Evolutionary conservation across 2,113 vertebrate genomes (phyloP).

Genomic region (Rhinoderma darwinii): DNA sequence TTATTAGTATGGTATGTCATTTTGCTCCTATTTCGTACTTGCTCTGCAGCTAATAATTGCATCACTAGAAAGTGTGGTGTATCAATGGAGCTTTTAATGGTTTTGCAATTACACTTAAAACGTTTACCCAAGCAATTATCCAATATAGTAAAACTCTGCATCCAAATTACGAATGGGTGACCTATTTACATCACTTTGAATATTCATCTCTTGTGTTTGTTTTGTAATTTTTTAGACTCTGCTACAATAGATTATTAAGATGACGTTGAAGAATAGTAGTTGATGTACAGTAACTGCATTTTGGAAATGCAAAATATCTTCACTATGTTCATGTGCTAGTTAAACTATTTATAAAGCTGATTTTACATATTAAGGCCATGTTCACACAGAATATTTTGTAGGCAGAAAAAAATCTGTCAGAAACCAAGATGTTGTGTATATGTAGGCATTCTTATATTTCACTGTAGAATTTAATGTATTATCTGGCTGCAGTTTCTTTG

Average conservation of each 20-base stretch:
- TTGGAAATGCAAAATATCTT: too few relatives aligned
- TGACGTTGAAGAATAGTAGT: not conserved
- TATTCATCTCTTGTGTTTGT: not conserved
- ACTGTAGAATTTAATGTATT: too few relatives aligned
- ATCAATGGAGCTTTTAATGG: not conserved
- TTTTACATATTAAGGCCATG: too few relatives aligned
- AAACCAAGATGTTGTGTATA: too few relatives aligned
- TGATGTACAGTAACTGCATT: too few relatives aligned
- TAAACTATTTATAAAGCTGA: too few relatives aligned
- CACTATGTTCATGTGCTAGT: too few relatives aligned
- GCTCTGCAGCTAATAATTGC: not conserved
- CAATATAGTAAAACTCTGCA: not conserved
- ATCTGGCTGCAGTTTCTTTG: too few relatives aligned
- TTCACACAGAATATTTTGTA: too few relatives aligned
- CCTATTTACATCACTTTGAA: conserved; percentile 26
- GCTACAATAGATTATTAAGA: not conserved
- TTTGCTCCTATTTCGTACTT: not conserved
- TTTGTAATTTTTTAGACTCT: not conserved
- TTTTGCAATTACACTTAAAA: not conserved
- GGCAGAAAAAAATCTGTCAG: too few relatives aligned
- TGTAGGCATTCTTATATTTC: too few relatives aligned
- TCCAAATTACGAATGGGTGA: not conserved
- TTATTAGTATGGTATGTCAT: not conserved
- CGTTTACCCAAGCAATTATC: not conserved
- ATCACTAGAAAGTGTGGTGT: not conserved